phyloP scores from a whole-genome alignment of 2,797 vertebrate genomes.

The Picus viridis region DNA sequence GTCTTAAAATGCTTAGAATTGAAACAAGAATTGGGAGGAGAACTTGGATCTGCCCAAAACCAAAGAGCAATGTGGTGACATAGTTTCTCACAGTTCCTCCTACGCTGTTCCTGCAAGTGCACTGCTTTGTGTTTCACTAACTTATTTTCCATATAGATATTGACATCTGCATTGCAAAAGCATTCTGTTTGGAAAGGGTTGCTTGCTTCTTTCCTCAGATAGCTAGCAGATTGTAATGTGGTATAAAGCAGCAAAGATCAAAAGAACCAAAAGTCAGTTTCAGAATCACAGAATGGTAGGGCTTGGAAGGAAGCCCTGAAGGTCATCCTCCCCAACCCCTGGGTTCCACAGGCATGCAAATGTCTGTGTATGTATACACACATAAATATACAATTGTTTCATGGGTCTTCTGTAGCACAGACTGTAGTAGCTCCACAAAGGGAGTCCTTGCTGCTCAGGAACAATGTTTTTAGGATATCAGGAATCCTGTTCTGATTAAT shows the following conservation, averaged over 20 bases:
- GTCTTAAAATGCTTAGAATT: constrained; percentile 50
- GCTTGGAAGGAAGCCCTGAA: too few species aligned
- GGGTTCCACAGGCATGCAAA: too few species aligned
- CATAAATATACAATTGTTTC: not conserved
- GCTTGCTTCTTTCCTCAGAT: not conserved
- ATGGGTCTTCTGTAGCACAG: fast-evolving
- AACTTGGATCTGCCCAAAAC: constrained; percentile 59
- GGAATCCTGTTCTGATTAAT: not conserved
- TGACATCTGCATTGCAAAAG: not conserved
- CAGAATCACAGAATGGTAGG: too few species aligned
- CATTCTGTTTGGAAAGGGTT: not conserved
- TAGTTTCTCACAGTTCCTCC: constrained; percentile 48
- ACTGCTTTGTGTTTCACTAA: constrained; percentile 42
- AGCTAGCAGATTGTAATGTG: not conserved
- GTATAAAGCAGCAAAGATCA: not conserved
- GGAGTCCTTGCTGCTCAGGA: not conserved
- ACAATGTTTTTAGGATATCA: not conserved
- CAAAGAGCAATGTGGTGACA: constrained; percentile 42
- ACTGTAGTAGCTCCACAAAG: not conserved
- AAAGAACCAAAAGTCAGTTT: fast-evolving
- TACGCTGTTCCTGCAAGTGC: constrained; percentile 25
- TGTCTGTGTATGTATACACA: too few species aligned
- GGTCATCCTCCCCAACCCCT: too few species aligned
- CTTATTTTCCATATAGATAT: not conserved
- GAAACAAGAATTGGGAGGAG: constrained; percentile 52